A percentile compares a stretch with the other conserved stretches of the same genome.
Evolutionary conservation across 2,113 vertebrate species (phyloP).

Genomic region (Hyperoodon ampullatus): DNA sequence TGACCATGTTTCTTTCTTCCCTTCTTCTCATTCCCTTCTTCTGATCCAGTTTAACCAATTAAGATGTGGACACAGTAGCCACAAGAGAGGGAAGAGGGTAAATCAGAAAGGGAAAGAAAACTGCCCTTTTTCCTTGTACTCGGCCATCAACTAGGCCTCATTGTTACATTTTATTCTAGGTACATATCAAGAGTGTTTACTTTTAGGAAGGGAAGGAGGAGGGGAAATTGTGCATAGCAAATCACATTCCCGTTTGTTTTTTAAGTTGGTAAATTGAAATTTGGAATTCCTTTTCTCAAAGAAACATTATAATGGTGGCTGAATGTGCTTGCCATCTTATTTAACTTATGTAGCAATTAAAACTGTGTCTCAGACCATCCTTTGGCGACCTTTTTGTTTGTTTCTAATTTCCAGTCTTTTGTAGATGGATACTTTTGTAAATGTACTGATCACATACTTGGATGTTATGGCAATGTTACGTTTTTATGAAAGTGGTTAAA

Average conservation of each 20-base stretch:
- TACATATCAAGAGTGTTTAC: not conserved
- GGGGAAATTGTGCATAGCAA: not conserved
- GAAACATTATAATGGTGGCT: not conserved
- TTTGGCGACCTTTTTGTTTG: not conserved
- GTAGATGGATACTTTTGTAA: not conserved
- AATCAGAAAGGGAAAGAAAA: constrained; percentile 1
- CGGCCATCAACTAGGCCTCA: not conserved
- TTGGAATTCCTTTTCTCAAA: not conserved
- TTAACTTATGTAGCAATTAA: constrained; percentile 3
- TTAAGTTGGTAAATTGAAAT: constrained; percentile 37
- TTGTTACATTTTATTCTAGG: constrained; percentile 28
- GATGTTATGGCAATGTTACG: not conserved
- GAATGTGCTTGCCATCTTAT: not conserved
- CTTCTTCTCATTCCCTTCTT: not conserved
- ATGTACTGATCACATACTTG: not conserved
- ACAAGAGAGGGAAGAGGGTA: not conserved
- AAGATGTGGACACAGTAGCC: not conserved
- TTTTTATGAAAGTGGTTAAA: not conserved
- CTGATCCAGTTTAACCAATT: constrained; percentile 32
- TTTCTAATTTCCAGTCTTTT: not conserved
- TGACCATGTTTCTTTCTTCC: constrained; percentile 26
- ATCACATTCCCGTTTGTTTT: not conserved
- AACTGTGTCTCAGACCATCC: not conserved
- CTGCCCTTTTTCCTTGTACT: constrained; percentile 12
- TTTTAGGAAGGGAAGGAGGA: not conserved